phyloP scores from a whole-genome alignment of 2,113 vertebrate species.

The Clarias macrocephalus region DNA sequence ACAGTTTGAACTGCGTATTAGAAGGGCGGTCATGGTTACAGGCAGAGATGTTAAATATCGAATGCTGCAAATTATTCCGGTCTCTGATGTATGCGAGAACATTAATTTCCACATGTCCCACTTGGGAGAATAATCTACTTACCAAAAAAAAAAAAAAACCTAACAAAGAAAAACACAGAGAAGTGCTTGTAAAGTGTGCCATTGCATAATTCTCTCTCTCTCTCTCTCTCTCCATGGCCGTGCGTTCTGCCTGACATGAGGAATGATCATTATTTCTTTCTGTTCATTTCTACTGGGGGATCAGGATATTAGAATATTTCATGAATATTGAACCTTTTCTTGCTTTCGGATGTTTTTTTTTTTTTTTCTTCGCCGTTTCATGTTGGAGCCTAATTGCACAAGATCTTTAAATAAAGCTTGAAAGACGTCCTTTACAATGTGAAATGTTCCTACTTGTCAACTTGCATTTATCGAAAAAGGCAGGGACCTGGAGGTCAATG shows the following conservation, averaged over 20 bases:
- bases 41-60: constrained; percentile 56
- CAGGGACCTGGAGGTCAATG: constrained; percentile 17
- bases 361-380: constrained; percentile 51
- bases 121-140: constrained; percentile 55
- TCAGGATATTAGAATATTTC: constrained; percentile 57
- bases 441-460: constrained; percentile 50
- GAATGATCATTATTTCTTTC: constrained; percentile 58
- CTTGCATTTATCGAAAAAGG: constrained; percentile 27
- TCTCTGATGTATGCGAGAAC: constrained; percentile 57
- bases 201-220: constrained; percentile 54
- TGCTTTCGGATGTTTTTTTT: constrained; percentile 39
- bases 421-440: constrained; percentile 42
- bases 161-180: constrained; percentile 35
- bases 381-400: constrained; percentile 54
- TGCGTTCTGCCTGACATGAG: constrained; percentile 50
- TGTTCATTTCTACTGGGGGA: constrained; percentile 43
- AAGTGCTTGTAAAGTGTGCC: constrained; percentile 47
- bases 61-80: constrained; percentile 66
- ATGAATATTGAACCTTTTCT: constrained; percentile 58
- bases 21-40: constrained; percentile 57
- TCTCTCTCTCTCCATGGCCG: constrained; percentile 30
- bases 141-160: constrained; percentile 35
- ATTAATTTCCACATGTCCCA: constrained; percentile 59
- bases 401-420: constrained; percentile 48
- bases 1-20: constrained; percentile 73